Percentiles rank a stretch among this genome's conserved stretches.
Evolutionary conservation across 2,888 invertebrate genomes (phyloP).

Genomic region (Callyntrura guangdongensis): DNA sequence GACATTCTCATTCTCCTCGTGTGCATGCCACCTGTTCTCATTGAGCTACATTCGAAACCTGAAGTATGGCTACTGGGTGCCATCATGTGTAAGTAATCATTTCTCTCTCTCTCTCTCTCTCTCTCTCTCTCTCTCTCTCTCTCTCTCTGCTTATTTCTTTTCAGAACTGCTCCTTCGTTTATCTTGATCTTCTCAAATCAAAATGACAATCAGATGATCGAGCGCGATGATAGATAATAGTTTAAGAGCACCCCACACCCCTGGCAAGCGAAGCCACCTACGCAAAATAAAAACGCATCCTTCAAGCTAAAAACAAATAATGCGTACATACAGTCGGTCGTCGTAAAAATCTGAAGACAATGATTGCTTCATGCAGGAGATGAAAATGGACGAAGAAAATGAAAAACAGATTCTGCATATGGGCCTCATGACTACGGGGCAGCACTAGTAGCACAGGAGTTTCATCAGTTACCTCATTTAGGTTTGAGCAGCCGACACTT

Average conservation of each 20-base stretch:
- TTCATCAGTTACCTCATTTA: constrained; percentile 62
- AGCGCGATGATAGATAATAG: not conserved
- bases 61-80: constrained; percentile 97
- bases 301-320: constrained; percentile 6
- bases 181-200: not conserved
- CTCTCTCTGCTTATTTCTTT: not conserved
- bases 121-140: constrained; percentile 43
- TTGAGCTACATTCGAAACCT: constrained; percentile 96
- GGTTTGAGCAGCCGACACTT: constrained; percentile 76
- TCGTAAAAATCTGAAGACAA: not conserved
- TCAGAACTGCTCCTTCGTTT: not conserved
- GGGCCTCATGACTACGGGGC: no score
- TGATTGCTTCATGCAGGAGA: not conserved
- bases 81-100: constrained; percentile 94
- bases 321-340: no score
- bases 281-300: not conserved
- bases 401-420: no score
- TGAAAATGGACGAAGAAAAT: not conserved
- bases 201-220: constrained; percentile 12
- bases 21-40: constrained; percentile 96
- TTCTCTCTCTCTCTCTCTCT: constrained; percentile 42
- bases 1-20: constrained; percentile 96
- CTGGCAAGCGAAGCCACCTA: no score
- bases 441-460: not conserved
- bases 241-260: not conserved